phyloP scores from a whole-genome alignment of 2,888 invertebrate genomes.

The Heliconius charithonia region DNA sequence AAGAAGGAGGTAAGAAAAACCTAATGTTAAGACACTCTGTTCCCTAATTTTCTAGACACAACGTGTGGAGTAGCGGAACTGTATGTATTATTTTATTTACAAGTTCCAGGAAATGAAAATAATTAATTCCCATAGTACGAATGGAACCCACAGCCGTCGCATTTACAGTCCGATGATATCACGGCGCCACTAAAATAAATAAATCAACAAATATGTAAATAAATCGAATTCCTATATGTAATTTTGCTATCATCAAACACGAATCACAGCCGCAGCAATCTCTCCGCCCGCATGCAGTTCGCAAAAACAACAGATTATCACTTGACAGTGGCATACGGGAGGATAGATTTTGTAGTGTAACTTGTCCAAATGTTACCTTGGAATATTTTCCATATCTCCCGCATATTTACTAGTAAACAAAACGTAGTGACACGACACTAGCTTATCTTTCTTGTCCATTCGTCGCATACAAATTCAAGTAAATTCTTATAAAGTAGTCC shows the following conservation, averaged over 20 bases:
- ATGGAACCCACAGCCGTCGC: not conserved
- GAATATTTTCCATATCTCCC: not conserved
- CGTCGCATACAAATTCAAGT: not conserved
- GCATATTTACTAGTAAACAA: not conserved
- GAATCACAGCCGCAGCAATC: constrained; percentile 25
- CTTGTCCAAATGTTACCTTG: constrained; percentile 23
- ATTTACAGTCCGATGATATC: not conserved
- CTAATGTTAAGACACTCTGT: no score
- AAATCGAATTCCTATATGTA: constrained; percentile 10
- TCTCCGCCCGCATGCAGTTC: constrained; percentile 28
- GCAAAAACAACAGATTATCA: constrained; percentile 18
- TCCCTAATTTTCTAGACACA: no score
- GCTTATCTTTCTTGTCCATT: not conserved
- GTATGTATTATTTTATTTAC: not conserved
- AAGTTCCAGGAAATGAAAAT: not conserved
- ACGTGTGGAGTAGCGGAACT: no score
- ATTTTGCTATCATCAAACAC: not conserved
- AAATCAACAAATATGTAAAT: constrained; percentile 1
- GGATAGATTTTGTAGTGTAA: not conserved
- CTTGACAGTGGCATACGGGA: constrained; percentile 20
- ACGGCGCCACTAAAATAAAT: not conserved
- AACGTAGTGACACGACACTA: not conserved
- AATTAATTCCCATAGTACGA: not conserved
- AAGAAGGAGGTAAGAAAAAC: no score
- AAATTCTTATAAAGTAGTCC: no score